Conservation (phyloP, 2,113 vertebrate species). For the Sus scrofa region DNA sequence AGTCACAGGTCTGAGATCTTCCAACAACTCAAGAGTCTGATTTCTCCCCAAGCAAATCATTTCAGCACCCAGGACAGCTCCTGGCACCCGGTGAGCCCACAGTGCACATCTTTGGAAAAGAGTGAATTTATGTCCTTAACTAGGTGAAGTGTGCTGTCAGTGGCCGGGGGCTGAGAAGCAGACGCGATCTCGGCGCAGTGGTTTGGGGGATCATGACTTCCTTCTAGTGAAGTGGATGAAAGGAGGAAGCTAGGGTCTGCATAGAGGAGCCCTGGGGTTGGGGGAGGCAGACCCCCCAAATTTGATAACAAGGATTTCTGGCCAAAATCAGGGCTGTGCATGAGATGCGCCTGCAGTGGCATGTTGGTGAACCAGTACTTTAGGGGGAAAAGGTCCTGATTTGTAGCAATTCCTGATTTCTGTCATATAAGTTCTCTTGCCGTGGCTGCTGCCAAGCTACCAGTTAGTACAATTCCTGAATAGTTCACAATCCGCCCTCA, state of each 20-base stretch:
- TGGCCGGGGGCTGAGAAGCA: background rate
- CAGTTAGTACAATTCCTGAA: background rate
- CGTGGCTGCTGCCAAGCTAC: background rate
- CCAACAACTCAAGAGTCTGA: background rate
- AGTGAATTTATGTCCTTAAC: background rate
- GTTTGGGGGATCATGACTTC: background rate
- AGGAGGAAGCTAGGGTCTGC: background rate
- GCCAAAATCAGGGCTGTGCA: background rate
- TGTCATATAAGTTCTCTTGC: background rate
- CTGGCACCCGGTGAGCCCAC: background rate
- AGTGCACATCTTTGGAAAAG: fast-evolving
- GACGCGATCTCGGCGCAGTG: background rate
- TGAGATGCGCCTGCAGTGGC: background rate
- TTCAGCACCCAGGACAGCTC: slow-evolving; percentile 48
- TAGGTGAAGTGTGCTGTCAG: background rate
- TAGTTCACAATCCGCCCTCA: fast-evolving
- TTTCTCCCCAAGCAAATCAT: background rate
- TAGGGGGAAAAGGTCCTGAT: background rate
- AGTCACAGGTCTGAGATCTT: background rate
- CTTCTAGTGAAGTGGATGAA: background rate
- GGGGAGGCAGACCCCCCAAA: background rate
- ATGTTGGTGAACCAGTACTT: background rate
- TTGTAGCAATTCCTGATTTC: too few species aligned
- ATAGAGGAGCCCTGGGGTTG: background rate
- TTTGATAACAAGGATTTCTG: background rate